phyloP scores from a whole-genome alignment of 2,113 vertebrate genomes.

The Pterocles burchelli region DNA sequence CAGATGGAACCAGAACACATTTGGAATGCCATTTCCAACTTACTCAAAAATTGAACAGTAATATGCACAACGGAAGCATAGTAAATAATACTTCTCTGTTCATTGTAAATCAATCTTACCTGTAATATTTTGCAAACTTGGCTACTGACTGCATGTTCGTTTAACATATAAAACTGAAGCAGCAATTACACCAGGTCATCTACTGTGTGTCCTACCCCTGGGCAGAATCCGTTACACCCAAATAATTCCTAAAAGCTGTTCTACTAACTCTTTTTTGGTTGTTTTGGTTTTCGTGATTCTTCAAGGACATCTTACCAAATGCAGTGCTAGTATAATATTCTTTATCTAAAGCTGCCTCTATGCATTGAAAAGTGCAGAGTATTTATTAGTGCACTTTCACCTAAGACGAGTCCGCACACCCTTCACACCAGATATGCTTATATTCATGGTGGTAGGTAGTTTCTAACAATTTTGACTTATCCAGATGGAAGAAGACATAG shows the following conservation, averaged over 20 bases:
- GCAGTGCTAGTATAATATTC: not conserved
- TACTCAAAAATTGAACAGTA: not conserved
- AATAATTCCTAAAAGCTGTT: not conserved
- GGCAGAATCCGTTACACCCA: not conserved
- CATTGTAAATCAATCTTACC: not conserved
- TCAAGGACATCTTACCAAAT: not conserved
- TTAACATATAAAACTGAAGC: not conserved
- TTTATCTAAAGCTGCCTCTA: not conserved
- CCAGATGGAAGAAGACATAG: slow-evolving; percentile 2
- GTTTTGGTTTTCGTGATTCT: not conserved
- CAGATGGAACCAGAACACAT: accelerated
- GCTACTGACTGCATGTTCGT: not conserved
- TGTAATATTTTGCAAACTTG: accelerated
- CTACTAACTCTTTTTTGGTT: not conserved
- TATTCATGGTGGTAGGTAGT: not conserved
- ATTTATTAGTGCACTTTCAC: not conserved
- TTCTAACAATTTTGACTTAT: slow-evolving; percentile 22
- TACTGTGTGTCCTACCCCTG: accelerated
- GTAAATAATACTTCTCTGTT: not conserved
- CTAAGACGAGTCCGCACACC: not conserved
- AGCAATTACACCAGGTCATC: not conserved
- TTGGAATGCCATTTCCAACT: not conserved
- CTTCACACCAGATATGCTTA: slow-evolving; percentile 11
- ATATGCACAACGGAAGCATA: accelerated
- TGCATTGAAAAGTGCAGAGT: not conserved